Evolutionary conservation across 23 tunicate species (phyloP), one percentile per base, ranked within the genome.

Genomic region (Trididemnum nubilum): DNA sequence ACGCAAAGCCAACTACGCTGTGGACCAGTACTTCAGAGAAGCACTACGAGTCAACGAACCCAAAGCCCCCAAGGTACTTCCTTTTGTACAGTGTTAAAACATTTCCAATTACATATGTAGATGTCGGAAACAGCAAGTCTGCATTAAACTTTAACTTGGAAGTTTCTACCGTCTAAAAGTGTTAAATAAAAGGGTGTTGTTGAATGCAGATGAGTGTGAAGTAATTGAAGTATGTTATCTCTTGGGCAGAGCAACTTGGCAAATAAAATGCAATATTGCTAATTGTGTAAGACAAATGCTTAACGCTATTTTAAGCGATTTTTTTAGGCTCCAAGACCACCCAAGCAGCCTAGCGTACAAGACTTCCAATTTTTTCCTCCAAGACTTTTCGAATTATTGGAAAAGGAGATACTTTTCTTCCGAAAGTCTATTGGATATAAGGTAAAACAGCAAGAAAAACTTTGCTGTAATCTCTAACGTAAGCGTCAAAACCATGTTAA

Each of bases 291-390:
- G n/a, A n/a, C n/a, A n/a, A n/a, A 44, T 44, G 9, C 12, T 44
- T 44, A 15, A 7, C 9, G 15, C 54, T 44, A 44, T 44, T 44
- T 44, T 44, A n/a, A n/a, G n/a, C n/a, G 54, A 2, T 5, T 30
- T 9, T 40, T 66, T 0, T 69, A 91, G 88, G 99, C 99, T 24
- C 99, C 99, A 21, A 63, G 99, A 0, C 99, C 99, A 7, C 99
- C 99, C 27, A 89, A 90, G 71, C 99, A 95, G 74, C 99, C 99
- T 28, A 77, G 83, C 36, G 95, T 95, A 1, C 96, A 90, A 82
- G 99, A 95, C 52, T 95, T 89, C 61, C 99, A 95, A 77, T 95
- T 95, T 61, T 95, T 85, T 37, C 99, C 99, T 27, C 99, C 95
- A 7, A 54, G 91, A 72, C 59, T 95, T 35, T 89, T 95, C 66